A percentile compares a stretch with the other conserved stretches of the same genome.
phyloP scores from a whole-genome alignment of 2,113 vertebrate genomes.

The Bubo bubo region DNA sequence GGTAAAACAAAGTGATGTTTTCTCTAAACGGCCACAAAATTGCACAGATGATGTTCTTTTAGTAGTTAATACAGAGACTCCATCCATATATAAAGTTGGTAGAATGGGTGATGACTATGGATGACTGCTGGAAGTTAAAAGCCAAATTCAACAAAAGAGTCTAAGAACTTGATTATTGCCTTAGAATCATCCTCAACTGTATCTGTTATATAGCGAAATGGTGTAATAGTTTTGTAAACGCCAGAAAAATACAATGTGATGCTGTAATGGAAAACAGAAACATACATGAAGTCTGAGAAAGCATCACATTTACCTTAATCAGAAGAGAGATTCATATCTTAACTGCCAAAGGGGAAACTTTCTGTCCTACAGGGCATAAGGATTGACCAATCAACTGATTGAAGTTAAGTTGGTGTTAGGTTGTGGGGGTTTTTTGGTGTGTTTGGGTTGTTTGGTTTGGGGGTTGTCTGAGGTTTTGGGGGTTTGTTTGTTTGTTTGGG shows the following conservation, averaged over 20 bases:
- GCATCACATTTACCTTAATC: not conserved
- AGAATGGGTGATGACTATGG: not conserved
- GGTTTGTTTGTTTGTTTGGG: not conserved
- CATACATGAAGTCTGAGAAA: not conserved
- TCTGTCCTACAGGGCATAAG: not conserved
- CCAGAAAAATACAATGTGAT: not conserved
- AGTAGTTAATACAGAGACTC: not conserved
- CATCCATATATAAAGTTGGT: fast-evolving
- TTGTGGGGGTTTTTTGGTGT: fast-evolving
- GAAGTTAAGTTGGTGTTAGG: not conserved
- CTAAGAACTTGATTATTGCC: not conserved
- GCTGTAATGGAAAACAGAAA: not conserved
- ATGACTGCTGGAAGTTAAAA: not conserved
- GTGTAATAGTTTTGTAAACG: not conserved
- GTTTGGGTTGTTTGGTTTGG: not conserved
- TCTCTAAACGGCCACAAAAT: not conserved
- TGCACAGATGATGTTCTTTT: not conserved
- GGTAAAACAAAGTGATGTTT: not conserved
- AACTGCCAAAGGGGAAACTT: not conserved
- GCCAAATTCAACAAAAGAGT: not conserved
- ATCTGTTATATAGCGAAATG: not conserved
- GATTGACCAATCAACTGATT: not conserved
- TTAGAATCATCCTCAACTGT: not conserved
- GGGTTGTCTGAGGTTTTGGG: not conserved
- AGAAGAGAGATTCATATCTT: not conserved